Base-by-base conservation (phyloP, 2,797 vertebrate species). In the Echeneis naucrates region DNA sequence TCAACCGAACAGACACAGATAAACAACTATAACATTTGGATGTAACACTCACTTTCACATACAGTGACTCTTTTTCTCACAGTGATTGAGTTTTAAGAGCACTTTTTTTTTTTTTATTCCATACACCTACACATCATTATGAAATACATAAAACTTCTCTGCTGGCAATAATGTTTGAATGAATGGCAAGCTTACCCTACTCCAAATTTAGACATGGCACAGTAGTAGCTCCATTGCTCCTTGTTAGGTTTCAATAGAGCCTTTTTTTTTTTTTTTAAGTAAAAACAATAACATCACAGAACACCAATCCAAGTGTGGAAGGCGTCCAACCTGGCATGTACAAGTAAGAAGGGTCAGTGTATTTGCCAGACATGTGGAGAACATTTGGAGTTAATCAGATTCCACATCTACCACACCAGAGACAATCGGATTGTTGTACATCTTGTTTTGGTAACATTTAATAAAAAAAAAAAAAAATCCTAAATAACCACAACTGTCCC, bases 351-450 rank as follows among this genome's bases (percentile, higher is more conserved):
- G 69, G 87, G 84, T 89, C 87, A 89, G 50, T n/a, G 67, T 68
- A 78, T 79, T 63, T 88, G 85, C 89, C 89, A 90, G 82, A 89
- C 91, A 91, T 92, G 82, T 92, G 91, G 90, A 84, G 88, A 87
- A 45, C 79, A 92, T 93, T 92, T 92, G 64, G 73, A 89, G 79
- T 75, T 75, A 52, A 88, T 87, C 81, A 78, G 82, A 79, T 81
- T 89, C 81, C 26, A 50, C 70, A 68, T 50, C 40, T 14, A 84
- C 88, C 90, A 90, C 83, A 89, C 82, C 74, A 91, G 79, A 92
- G 78, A 62, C 64, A 56, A 53, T 71, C 71, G 42, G 55, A 85
- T 81, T 81, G 74, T 86, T 83, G 71, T 86, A 86, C 81, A 86
- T 89, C 71, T 88, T 87, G 85, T 84, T 88, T 89, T 86, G 73